These are phyloP conservation scores for Callinectes sapidus DNA, from an alignment of 2,888 invertebrate genomes.

Conservation along the genomic window DNA sequence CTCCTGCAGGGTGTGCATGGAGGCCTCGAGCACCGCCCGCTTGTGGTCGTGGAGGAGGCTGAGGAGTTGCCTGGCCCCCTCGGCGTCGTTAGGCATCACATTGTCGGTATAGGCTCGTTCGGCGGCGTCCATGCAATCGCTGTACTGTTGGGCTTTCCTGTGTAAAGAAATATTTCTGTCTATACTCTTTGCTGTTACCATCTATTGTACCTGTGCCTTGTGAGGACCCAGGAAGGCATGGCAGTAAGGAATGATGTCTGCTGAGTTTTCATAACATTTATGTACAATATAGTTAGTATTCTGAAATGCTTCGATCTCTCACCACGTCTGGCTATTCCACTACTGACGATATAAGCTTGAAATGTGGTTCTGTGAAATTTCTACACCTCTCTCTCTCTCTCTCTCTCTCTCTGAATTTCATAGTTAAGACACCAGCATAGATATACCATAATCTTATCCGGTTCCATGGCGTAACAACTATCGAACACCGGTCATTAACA, in stretches of 20 bases:
- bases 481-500: not conserved
- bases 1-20: conserved; percentile 87
- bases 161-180: conserved; percentile 30
- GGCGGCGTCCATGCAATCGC: conserved; percentile 82
- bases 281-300: not conserved
- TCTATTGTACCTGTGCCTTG: not conserved
- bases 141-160: conserved; percentile 83
- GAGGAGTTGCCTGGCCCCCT: conserved; percentile 81
- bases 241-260: not conserved
- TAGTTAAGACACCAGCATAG: not conserved
- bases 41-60: conserved; percentile 84
- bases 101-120: conserved; percentile 83
- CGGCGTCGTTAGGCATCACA: conserved; percentile 83
- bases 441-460: not conserved
- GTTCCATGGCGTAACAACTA: not conserved
- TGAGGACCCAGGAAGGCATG: not conserved
- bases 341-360: not conserved
- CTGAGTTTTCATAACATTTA: not conserved
- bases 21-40: conserved; percentile 84
- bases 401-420: not conserved
- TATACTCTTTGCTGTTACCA: not conserved
- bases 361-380: not conserved
- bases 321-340: too few species aligned
- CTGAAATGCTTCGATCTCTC: too few species aligned
- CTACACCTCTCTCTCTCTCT: not conserved